phyloP scores from a whole-genome alignment of 2,113 vertebrate species.

The Pseudorhombus dupliciocellatus region DNA sequence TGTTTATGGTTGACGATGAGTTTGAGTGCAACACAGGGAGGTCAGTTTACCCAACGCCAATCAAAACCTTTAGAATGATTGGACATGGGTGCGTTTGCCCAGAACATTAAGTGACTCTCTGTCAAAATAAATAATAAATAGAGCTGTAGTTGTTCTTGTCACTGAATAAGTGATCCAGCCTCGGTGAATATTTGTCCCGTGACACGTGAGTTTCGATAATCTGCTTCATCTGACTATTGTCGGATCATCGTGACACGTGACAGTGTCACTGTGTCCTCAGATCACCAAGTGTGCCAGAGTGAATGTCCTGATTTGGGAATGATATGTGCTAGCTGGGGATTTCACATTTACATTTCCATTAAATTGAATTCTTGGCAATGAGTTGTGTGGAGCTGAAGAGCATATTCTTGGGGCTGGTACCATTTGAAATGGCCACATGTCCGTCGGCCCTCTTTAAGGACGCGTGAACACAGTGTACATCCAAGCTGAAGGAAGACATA shows the following conservation, averaged over 20 bases:
- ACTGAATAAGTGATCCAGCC: no score
- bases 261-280: neutral
- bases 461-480: constrained; percentile 3
- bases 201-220: neutral
- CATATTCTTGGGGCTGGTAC: neutral
- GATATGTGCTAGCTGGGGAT: neutral
- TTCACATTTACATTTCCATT: neutral
- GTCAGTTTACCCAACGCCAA: no score
- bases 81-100: no score
- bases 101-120: neutral
- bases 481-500: constrained; percentile 23
- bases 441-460: constrained; percentile 29
- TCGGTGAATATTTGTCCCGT: no score
- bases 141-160: no score
- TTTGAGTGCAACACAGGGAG: no score
- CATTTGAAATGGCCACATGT: constrained; percentile 18
- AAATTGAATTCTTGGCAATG: neutral
- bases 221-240: neutral
- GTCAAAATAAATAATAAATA: no score
- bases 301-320: neutral
- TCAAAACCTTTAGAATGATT: no score
- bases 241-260: neutral
- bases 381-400: neutral
- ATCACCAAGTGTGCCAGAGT: neutral
- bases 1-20: no score